These are phyloP conservation scores for Uloborus diversus DNA, from an alignment of 1,140 invertebrate genomes.

Conservation along the genomic window DNA sequence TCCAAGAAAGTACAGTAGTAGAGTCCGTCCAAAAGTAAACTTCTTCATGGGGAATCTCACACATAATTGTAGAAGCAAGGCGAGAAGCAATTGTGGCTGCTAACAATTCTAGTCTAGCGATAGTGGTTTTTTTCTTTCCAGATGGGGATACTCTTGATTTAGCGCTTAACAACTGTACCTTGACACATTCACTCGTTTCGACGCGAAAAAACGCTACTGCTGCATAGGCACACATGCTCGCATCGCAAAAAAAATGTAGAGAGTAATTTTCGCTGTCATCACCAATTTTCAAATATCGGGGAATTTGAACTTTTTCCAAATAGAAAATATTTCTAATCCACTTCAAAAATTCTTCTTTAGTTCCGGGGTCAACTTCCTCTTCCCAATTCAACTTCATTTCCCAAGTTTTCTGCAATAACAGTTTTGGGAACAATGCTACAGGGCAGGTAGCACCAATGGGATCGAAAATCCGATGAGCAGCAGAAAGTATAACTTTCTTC, in stretches of 20 bases:
- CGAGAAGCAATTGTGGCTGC: conserved; percentile 12
- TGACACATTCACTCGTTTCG: conserved; percentile 23
- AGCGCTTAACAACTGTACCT: conserved; percentile 43
- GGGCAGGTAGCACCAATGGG: background rate
- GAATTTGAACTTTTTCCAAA: background rate
- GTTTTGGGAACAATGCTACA: background rate
- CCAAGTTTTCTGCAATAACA: background rate
- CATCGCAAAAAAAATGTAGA: conserved; percentile 29
- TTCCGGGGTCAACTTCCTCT: background rate
- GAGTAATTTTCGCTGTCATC: background rate
- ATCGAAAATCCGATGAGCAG: background rate
- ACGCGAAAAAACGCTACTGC: conserved; percentile 11
- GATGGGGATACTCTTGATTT: conserved; percentile 23
- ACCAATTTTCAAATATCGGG: background rate
- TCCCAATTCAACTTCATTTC: background rate
- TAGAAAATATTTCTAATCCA: background rate
- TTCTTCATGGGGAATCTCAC: conserved; percentile 1
- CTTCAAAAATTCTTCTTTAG: background rate
- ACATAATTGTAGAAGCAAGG: conserved; percentile 2
- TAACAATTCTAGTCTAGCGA: conserved; percentile 15
- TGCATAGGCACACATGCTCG: background rate
- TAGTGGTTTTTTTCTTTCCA: conserved; percentile 30
- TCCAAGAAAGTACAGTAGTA: conserved; percentile 8
- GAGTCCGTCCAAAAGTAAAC: conserved; percentile 25
- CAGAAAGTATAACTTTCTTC: background rate